Conservation (phyloP, 2,797 vertebrate species). For the Fistularia tabacaria region DNA sequence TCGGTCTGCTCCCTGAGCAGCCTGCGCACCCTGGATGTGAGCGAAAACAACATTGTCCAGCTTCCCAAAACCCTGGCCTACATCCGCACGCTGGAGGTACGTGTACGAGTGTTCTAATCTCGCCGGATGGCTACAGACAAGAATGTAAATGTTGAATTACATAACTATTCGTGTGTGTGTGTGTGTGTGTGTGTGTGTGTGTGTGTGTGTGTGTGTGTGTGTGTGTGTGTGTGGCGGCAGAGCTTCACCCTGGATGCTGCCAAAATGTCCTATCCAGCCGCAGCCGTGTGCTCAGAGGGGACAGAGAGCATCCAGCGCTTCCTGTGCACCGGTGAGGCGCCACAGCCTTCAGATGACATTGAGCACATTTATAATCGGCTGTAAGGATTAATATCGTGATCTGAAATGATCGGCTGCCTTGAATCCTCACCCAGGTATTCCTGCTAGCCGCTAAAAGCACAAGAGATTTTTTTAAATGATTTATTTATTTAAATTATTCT, state of each 20-base stretch:
- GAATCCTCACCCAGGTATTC: no score
- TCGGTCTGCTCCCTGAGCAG: conserved; percentile 75
- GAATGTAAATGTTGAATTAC: not conserved
- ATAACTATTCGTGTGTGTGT: no score
- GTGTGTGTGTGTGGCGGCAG: conserved; percentile 63
- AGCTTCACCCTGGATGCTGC: conserved; percentile 80
- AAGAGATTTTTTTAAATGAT: no score
- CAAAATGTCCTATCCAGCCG: conserved; percentile 81
- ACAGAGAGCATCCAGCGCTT: conserved; percentile 86
- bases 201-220: not conserved
- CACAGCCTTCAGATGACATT: not conserved
- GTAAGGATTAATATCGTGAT: no score
- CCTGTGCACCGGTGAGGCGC: conserved; percentile 82
- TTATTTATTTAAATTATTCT: no score
- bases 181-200: not conserved
- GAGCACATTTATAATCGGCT: no score
- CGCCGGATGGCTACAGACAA: not conserved
- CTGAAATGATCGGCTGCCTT: no score
- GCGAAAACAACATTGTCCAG: conserved; percentile 77
- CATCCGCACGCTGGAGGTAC: conserved; percentile 83
- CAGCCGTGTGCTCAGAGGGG: conserved; percentile 78
- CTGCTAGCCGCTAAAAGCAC: no score
- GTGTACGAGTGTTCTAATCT: not conserved
- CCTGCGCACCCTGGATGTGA: conserved; percentile 82
- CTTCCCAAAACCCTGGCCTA: conserved; percentile 80